Conservation (phyloP, 1,140 invertebrate species). For the Hyles euphorbiae region DNA sequence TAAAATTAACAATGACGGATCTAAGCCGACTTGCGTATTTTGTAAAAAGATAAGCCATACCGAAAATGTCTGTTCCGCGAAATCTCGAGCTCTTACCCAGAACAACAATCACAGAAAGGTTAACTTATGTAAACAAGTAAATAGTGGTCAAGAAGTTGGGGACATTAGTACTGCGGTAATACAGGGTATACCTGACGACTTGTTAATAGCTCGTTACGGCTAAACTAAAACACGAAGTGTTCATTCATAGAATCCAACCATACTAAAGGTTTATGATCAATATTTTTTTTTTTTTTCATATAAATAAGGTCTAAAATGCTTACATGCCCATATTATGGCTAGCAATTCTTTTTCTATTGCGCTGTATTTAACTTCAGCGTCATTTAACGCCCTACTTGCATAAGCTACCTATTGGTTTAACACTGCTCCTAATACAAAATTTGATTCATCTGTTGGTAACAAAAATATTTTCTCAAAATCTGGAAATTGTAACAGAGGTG, state of each 20-base stretch:
- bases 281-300: conserved; percentile 20
- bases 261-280: conserved; percentile 21
- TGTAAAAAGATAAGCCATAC: too few species aligned
- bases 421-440: conserved; percentile 4
- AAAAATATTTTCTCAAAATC: conserved; percentile 6
- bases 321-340: conserved; percentile 7
- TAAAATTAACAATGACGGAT: too few species aligned
- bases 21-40: too few species aligned
- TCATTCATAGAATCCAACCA: conserved; percentile 26
- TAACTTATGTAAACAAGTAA: too few species aligned
- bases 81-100: too few species aligned
- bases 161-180: too few species aligned
- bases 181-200: too few species aligned
- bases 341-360: conserved; percentile 10
- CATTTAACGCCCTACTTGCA: conserved; percentile 10
- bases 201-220: conserved; percentile 12
- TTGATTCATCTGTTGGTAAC: conserved; percentile 5
- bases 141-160: too few species aligned
- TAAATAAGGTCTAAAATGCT: conserved; percentile 22
- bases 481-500: too few species aligned
- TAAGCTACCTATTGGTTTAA: conserved; percentile 10
- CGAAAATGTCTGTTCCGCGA: too few species aligned
- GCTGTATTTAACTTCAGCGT: conserved; percentile 5
- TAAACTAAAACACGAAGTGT: conserved; percentile 7
- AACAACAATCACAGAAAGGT: too few species aligned